These are phyloP conservation scores for Sebastes dallii DNA, from an alignment of 2,797 vertebrate genomes.

Conservation along the genomic window DNA sequence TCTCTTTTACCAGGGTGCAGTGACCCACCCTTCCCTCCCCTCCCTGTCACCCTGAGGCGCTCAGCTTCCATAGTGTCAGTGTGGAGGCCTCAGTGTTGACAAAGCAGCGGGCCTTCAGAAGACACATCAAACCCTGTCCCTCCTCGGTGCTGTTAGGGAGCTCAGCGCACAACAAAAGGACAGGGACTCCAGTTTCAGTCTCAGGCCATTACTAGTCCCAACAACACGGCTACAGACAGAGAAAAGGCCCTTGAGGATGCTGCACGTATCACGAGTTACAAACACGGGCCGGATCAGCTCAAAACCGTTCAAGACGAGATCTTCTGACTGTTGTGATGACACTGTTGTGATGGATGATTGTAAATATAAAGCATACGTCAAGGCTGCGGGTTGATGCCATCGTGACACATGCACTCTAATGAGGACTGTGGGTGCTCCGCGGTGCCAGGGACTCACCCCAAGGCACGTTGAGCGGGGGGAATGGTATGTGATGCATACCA, in stretches of 20 bases:
- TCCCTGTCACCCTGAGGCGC: slow-evolving; percentile 60
- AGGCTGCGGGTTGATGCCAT: slow-evolving; percentile 72
- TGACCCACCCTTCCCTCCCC: slow-evolving; percentile 65
- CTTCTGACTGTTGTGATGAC: slow-evolving; percentile 65
- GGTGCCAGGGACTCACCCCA: slow-evolving; percentile 64
- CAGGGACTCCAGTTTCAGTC: slow-evolving; percentile 69
- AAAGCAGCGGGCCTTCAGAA: slow-evolving; percentile 82
- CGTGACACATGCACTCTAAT: slow-evolving; percentile 80
- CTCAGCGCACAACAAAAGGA: slow-evolving; percentile 71
- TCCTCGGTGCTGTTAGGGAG: slow-evolving; percentile 65
- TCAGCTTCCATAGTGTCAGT: slow-evolving; percentile 73
- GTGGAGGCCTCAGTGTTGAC: slow-evolving; percentile 78
- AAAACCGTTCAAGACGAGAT: slow-evolving; percentile 57
- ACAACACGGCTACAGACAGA: slow-evolving; percentile 64
- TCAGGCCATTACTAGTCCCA: slow-evolving; percentile 65
- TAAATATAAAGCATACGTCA: slow-evolving; percentile 79
- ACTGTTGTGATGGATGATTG: slow-evolving; percentile 70
- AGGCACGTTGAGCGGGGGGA: slow-evolving; percentile 54
- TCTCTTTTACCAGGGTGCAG: slow-evolving; percentile 67
- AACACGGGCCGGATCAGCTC: slow-evolving; percentile 45
- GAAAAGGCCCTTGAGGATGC: slow-evolving; percentile 53
- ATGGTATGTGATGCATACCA: slow-evolving; percentile 77
- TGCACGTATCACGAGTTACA: slow-evolving; percentile 36
- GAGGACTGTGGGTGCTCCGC: slow-evolving; percentile 73
- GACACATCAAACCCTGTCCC: slow-evolving; percentile 79